Base-by-base conservation (phyloP, 2,113 vertebrate species). In the Illadopsis cleaveri region DNA sequence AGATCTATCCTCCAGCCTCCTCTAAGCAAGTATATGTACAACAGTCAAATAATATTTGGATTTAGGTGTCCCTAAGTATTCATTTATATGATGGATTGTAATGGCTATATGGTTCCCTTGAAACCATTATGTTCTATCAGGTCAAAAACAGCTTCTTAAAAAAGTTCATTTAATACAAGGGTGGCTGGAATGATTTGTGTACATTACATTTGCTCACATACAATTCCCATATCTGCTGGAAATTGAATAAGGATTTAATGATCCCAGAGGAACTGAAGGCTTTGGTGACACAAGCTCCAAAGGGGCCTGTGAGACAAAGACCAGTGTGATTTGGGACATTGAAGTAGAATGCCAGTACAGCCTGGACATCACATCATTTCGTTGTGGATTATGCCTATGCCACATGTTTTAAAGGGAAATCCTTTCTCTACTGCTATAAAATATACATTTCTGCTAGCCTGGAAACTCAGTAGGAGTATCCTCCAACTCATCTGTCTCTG, bases 41-140 rank as follows among this genome's bases (percentile, higher is more conserved):
- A 73, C 86, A 94, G 97, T 97, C 97, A 97, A 97, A 98, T 97
- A 97, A 96, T 95, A 69, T 48, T 89, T 95, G 97, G 96, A 98
- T 98, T 98, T 97, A 98, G 96, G 84, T 92, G 94, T 97, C 97
- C 98, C 97, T 93, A 96, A 95, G 94, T 97, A 91, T 97, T 96
- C 96, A 96, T 98, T 98, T 96, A 96, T 86, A 95, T 97, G 98
- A 98, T 97, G 96, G 96, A 98, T 98, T 97, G 89, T 95, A 97
- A 98, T 66, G 87, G 85, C 58, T 97, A 88, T 96, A 96, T 97
- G 85, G 97, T 95, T 98, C 97, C 98, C 96, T 95, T 96, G 97
- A 97, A 98, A 93, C 96, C 96, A 97, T 98, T 97, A 97, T 35
- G 90, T 96, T 96, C 95, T 96, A 96, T 97, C 97, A 97, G 97